A percentile compares a stretch with the other conserved stretches of the same genome.
Conservation (phyloP, 2,113 vertebrate species). For the Hydrolagus affinis region DNA sequence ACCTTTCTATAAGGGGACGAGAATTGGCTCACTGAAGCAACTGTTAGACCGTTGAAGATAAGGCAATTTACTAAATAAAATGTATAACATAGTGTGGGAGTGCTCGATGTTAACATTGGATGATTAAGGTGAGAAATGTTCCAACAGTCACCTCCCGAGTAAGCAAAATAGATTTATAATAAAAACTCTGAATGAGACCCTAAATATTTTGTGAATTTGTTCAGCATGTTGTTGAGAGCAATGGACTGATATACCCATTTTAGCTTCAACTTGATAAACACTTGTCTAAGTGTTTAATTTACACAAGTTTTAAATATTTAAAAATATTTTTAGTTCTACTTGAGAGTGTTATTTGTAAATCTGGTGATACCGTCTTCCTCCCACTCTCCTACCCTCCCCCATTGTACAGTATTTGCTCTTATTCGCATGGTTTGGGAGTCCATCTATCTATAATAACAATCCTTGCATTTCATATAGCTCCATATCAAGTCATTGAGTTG, state of each 20-base stretch:
- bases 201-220: not conserved
- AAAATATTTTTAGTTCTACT: not conserved
- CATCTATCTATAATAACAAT: not conserved
- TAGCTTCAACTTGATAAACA: not conserved
- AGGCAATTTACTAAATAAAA: too few species aligned
- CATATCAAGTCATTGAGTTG: too few species aligned
- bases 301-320: not conserved
- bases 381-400: not conserved
- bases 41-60: too few species aligned
- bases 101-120: not conserved
- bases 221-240: not conserved
- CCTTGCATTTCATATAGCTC: too few species aligned
- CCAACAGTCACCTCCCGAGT: not conserved
- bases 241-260: not conserved
- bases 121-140: not conserved
- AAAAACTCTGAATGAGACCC: not conserved
- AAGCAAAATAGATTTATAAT: not conserved
- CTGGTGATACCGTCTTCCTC: not conserved
- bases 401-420: not conserved
- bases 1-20: too few species aligned
- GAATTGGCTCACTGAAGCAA: too few species aligned
- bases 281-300: constrained; percentile 23
- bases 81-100: not conserved
- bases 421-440: not conserved
- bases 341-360: not conserved